Base-by-base conservation (phyloP, 2,113 vertebrate species). In the Philantomba maxwellii region DNA sequence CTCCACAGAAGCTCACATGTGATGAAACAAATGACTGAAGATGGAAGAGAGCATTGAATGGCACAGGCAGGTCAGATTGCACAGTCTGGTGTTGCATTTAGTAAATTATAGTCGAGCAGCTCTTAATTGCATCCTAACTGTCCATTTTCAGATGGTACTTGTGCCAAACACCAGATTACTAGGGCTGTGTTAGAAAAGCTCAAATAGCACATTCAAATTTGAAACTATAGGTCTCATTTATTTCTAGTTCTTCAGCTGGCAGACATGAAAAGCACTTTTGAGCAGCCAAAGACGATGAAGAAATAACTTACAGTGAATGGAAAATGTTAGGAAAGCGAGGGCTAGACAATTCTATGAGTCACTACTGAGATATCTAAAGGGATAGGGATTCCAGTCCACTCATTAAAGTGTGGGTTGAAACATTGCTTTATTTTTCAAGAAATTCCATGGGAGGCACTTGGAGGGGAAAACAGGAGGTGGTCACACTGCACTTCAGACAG, bases 351-450 rank as follows among this genome's bases (percentile, higher is more conserved):
- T 53, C 96, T 88, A 91, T 98, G 98, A 99, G 98, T 99, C 98
- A 99, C 93, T 96, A 12, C 97, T 98, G 93, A 98, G 98, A 96
- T 98, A 99, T 98, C 98, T 98, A 97, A 97, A 97, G 78, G 97
- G 87, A 98, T 91, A 96, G 96, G 97, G 98, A 98, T 98, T 98
- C 98, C 98, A 43, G 96, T 96, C 82, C 88, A 89, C 97, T 98
- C 60, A 0, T 95, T 98, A 98, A 97, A 98, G 98, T 58, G 97
- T 98, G 98, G 98, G 98, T 93, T 98, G 98, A 98, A 98, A 96
- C n/a, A 75, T 94, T 98, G 97, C 97, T 98, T 98, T 98, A 97
- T 98, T 98, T 98, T 98, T 97, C 97, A 98, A 98, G 98, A 98
- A 98, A 98, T 96, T 97, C 95, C 97, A 92, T 93, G 97, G 98